These are phyloP conservation scores for Gerris buenoi DNA, from an alignment of 1,140 invertebrate genomes.

Conservation along the genomic window DNA sequence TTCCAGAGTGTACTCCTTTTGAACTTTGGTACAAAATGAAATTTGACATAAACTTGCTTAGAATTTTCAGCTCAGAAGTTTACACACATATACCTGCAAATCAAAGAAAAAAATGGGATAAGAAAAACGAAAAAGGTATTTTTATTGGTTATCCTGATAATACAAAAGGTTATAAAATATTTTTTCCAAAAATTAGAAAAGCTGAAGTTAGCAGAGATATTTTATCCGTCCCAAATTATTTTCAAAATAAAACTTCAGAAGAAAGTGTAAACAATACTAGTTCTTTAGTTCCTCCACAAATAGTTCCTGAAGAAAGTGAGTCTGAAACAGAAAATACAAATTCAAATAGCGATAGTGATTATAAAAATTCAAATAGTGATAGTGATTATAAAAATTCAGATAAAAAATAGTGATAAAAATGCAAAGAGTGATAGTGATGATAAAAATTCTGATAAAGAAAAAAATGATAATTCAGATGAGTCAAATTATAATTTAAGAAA, in stretches of 20 bases:
- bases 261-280: background rate
- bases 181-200: background rate
- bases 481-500: background rate
- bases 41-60: constrained; percentile 19
- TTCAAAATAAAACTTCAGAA: background rate
- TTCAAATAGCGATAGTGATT: background rate
- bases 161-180: constrained; percentile 3
- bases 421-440: background rate
- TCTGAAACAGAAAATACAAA: background rate
- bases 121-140: constrained; percentile 18
- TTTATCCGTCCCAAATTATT: background rate
- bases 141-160: constrained; percentile 23
- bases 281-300: background rate
- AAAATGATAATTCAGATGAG: background rate
- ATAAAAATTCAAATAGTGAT: too few relatives aligned
- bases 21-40: constrained; percentile 19
- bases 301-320: background rate
- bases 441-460: background rate
- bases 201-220: background rate
- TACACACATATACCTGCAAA: constrained; percentile 17
- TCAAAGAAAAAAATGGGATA: constrained; percentile 18
- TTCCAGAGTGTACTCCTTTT: constrained; percentile 14
- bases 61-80: constrained; percentile 24
- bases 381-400: background rate
- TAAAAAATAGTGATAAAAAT: background rate